Evolutionary conservation across 2,113 vertebrate species (phyloP), one percentile per base, ranked within the genome.

Genomic region (Lepidothrix coronata): DNA sequence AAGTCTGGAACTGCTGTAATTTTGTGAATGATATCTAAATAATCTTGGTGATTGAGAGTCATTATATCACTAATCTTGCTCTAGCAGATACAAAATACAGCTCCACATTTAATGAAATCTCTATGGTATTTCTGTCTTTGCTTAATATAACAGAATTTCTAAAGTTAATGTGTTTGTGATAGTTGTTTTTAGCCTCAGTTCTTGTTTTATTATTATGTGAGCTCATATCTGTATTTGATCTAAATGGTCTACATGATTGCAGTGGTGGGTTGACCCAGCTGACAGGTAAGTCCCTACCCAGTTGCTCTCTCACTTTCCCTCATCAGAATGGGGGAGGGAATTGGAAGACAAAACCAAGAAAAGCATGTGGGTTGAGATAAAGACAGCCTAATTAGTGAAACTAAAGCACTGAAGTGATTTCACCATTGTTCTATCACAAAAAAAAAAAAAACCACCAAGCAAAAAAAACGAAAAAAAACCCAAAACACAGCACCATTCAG

Each of bases 1-100:
- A 39, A 61, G 48, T 88, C 74, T 91, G 57, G 90, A 96, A 43
- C 30, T 85, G 19, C 67, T 84, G 51, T 12, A 89, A 79, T 93
- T 86, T 75, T 83, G 30, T 94, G 51, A 88, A 94, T 89, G 58
- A 28, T 87, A 89, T 82, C 77, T 85, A 96, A 94, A 91, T 94
- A 96, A 87, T 93, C 70, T 74, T 51, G 67, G 74, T 92, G 90
- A 90, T 22, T 25, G 23, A 87, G 93, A 78, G 86, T 22, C 3
- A 76, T 88, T 93, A 35, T 41, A 76, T 23, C 61, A 86, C 31
- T 83, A 70, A 74, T 76, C 27, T 58, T 91, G 74, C 77, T 48
- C 35, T 54, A 79, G 28, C 24, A 88, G 24, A n/a, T 94, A 55
- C 75, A 91, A 93, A 96, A 96, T 77, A 61, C 61, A 94, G 9